Evolutionary conservation across 2,797 vertebrate species (phyloP), one percentile per base, ranked within the genome.

Genomic region (Oreortyx pictus): DNA sequence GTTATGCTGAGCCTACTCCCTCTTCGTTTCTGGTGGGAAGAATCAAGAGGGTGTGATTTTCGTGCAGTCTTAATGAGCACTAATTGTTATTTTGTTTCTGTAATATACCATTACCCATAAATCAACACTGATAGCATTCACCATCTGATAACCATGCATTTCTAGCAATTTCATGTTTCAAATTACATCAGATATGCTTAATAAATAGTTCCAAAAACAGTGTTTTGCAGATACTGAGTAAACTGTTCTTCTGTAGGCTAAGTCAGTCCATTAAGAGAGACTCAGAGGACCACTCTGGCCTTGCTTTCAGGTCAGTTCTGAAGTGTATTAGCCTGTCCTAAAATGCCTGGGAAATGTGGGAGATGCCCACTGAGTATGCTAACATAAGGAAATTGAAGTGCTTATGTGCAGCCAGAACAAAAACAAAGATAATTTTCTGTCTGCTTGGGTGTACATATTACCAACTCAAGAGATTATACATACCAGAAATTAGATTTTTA

Each of bases 361-460:
- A 92, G 50, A 61, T 84, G 67, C 23, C 59, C 57, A 39, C 16
- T 89, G 56, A 89, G 39, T 71, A 77, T 57, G 13, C 12, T 83
- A 95, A 76, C 44, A 64, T 41, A 94, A n/a, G 71, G 37, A 86
- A 89, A 84, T 10, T 19, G 20, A 22, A 74, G 74, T 64, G 23
- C n/a, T 83, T 91, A 90, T 74, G 33, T 20, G 24, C 11, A 89
- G 23, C 10, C 41, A 89, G 61, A 79, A 81, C 73, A 88, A 39
- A 92, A 93, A 86, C 52, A 86, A 85, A 91, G 39, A 7, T 1
- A 59, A 47, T 87, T 91, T 92, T 94, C 14, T 92, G 6, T 77
- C 61, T 80, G 60, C 52, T 90, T 81, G 43, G 25, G 17, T 71
- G 71, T 41, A 82, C 29, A 61, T 65, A 74, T 73, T 76, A 74